phyloP scores from a whole-genome alignment of 1,140 invertebrate species.

The Homalodisca vitripennis region DNA sequence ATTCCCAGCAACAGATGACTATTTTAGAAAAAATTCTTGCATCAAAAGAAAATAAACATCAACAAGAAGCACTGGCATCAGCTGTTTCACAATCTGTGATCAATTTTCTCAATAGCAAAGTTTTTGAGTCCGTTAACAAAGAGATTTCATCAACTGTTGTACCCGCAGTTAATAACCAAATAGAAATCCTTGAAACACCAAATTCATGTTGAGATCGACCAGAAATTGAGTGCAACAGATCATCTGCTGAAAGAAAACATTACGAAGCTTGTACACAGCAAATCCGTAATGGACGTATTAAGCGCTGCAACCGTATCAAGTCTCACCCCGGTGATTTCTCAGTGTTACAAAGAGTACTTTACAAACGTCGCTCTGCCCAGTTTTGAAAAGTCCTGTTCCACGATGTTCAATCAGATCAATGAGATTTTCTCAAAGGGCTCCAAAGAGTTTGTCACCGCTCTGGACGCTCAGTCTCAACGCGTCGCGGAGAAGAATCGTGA shows the following conservation, averaged over 20 bases:
- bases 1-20: slow-evolving; percentile 28
- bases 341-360: slow-evolving; percentile 73
- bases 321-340: slow-evolving; percentile 63
- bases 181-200: slow-evolving; percentile 67
- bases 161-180: slow-evolving; percentile 53
- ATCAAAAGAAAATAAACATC: too few relatives aligned
- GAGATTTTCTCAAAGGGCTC: slow-evolving; percentile 81
- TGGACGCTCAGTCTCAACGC: slow-evolving; percentile 35
- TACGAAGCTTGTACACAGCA: slow-evolving; percentile 70
- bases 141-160: slow-evolving; percentile 47
- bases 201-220: slow-evolving; percentile 65
- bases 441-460: slow-evolving; percentile 74
- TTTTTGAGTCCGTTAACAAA: slow-evolving; percentile 42
- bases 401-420: slow-evolving; percentile 86
- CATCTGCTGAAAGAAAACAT: slow-evolving; percentile 75
- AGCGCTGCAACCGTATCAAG: slow-evolving; percentile 63
- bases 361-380: slow-evolving; percentile 71
- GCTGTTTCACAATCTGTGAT: slow-evolving; percentile 45
- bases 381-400: slow-evolving; percentile 80
- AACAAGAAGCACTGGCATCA: slow-evolving; percentile 39
- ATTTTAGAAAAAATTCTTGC: slow-evolving; percentile 22
- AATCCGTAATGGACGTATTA: slow-evolving; percentile 72
- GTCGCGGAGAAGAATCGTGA: slow-evolving; percentile 41
- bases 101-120: slow-evolving; percentile 42
- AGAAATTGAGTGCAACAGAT: slow-evolving; percentile 70